These are phyloP conservation scores for Trichonephila inaurata DNA, from an alignment of 1,140 invertebrate genomes.

Conservation along the genomic window DNA sequence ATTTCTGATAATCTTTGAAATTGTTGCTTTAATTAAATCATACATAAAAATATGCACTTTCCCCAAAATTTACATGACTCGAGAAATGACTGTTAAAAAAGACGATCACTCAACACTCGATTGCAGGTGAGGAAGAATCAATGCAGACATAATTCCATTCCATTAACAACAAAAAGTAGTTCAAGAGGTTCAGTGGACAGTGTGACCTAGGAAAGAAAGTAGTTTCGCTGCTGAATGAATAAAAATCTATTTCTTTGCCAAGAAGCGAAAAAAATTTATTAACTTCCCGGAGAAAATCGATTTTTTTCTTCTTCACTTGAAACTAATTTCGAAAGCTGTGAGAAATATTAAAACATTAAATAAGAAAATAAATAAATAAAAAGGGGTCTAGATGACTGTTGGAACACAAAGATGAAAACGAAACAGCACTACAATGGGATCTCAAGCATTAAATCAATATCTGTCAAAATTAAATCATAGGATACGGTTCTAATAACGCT, in stretches of 20 bases:
- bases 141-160: not conserved
- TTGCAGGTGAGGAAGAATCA: not conserved
- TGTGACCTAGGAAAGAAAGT: not conserved
- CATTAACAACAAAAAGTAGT: not conserved
- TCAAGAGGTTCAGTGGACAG: constrained; percentile 35
- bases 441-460: constrained; percentile 57
- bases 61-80: no score
- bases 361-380: not conserved
- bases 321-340: not conserved
- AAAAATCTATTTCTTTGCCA: not conserved
- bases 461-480: constrained; percentile 37
- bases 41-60: no score
- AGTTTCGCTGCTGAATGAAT: not conserved
- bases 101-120: not conserved
- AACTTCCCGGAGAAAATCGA: not conserved
- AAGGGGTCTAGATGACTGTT: not conserved
- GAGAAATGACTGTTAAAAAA: not conserved
- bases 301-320: not conserved
- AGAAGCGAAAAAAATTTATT: not conserved
- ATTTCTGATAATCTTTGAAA: no score
- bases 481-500: constrained; percentile 30
- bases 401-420: not conserved
- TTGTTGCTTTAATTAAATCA: no score
- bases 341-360: not conserved
- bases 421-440: not conserved